Conservation (phyloP, 30 jellyfish, hydroid and myxozoan genomes). For the Sanderia malayensis region DNA sequence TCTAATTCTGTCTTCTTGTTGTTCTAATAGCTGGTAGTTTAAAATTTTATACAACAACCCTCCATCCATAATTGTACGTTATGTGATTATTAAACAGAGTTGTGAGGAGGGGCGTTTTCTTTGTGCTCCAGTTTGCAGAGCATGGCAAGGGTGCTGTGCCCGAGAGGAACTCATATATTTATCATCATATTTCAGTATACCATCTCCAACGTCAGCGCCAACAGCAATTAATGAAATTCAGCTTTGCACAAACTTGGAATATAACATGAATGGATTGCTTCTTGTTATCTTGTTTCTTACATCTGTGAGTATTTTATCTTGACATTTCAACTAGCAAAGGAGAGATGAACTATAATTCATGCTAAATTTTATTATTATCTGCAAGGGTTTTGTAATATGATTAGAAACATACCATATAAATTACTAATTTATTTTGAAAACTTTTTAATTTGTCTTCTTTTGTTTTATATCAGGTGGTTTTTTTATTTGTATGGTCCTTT, state of each 20-base stretch:
- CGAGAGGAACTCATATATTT: too few species aligned
- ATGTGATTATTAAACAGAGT: too few species aligned
- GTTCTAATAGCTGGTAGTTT: too few species aligned
- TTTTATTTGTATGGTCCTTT: conserved; percentile 45
- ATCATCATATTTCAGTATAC: background rate
- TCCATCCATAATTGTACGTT: background rate
- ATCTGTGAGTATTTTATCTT: background rate
- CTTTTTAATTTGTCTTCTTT: background rate
- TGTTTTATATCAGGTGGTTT: conserved; percentile 13
- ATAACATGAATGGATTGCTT: background rate
- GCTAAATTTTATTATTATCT: background rate
- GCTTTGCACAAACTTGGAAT: background rate
- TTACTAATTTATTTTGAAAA: background rate
- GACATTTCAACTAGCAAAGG: background rate
- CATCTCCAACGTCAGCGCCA: background rate
- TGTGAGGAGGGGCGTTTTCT: too few species aligned
- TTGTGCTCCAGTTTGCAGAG: too few species aligned
- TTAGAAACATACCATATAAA: too few species aligned
- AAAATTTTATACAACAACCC: too few species aligned
- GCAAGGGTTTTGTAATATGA: background rate
- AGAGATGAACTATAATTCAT: background rate
- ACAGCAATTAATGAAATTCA: background rate
- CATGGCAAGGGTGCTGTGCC: too few species aligned
- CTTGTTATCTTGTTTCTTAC: background rate
- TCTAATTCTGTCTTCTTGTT: too few species aligned